Evolutionary conservation across 2,888 invertebrate species (phyloP), one percentile per base, ranked within the genome.

Genomic region (Rapana venosa): DNA sequence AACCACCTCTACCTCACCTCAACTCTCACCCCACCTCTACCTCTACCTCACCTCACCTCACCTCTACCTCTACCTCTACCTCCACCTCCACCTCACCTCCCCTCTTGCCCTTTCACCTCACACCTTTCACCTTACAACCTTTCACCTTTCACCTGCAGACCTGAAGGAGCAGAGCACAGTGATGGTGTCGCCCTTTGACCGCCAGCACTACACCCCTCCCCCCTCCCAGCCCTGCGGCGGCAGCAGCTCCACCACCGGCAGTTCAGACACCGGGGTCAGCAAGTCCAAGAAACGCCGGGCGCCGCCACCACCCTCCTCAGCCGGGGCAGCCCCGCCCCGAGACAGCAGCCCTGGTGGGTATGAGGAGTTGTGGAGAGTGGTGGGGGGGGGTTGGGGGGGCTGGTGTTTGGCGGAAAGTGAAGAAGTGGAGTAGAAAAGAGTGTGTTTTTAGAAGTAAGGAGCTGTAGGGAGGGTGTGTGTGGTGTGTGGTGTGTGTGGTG

Each of bases 241-340:
- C 85, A 91, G 92, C 20, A 47, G 47, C 47, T 5, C 47, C 47
- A 94, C 94, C 91, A 90, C 92, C 13, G 91, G 92, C 26, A 93
- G 93, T 87, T 91, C 91, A 17, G 92, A 92, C 30, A 92, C 93
- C 15, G 93, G 93, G 35, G 90, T 93, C 32, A 93, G 93, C 87
- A 94, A 93, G 88, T 90, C 91, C 30, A 94, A 94, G 91, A 95
- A 95, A 91, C 94, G 94, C 86, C 91, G 92, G 58, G 94, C 95
- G 1, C 94, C 94, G 0, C 91, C 93, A 1, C 95, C 95, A n/a
- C 94, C 94, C 20, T 87, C 89, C 13, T 92, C 90, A 70, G 86
- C n/a, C 17, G 88, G 79, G 20, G 85, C 0, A 70, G 77, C 56
- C 87, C 70, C 22, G 36, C 58, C 8, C 20, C 47, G 84, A 22